Base-by-base conservation (phyloP, 2,888 invertebrate genomes). In the Drosophila nigritarsus region DNA sequence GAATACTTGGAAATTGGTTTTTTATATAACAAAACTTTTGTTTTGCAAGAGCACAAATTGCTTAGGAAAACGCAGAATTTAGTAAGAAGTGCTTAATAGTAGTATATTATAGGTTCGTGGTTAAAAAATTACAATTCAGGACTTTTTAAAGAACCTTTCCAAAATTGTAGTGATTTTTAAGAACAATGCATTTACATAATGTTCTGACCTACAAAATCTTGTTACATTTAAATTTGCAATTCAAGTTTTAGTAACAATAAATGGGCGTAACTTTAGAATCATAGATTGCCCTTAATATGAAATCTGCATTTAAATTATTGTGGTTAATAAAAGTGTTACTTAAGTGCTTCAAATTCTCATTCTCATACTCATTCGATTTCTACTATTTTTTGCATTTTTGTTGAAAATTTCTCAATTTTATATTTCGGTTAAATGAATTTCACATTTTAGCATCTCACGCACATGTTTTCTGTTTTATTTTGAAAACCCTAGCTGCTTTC, bases 391-490 rank as follows among this genome's bases (percentile, higher is more conserved):
- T 3, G 29, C 18, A 13, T 24, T n/a, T 32, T 42, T 42, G 40
- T 27, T 20, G 32, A 9, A 30, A 27, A 48, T 42, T 49, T 30
- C 15, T 45, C 0, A 18, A n/a, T 9, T 20, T 18, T 15, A n/a
- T 30, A 24, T 29, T 18, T 32, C 24, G 24, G 7, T 45, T 15
- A 62, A 62, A 62, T 62, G 40, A 72, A 54, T 71, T 71, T n/a
- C 20, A 34, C 24, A 29, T 30, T 40, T 50, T 36, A 13, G 9
- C 11, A 18, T 20, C 5, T 18, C 27, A 38, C 18, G 42, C 45
- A 73, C 60, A 60, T 74, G 72, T 45, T 65, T 38, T 42, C 34
- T 54, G 48, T 64, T 48, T 27, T 49, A 56, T 50, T 45, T 61
- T 15, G 24, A 58, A 65, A 45, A 51, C 65, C 51, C 48, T 45